phyloP scores from a whole-genome alignment of 2,888 invertebrate species.

The Sialis lutaria region DNA sequence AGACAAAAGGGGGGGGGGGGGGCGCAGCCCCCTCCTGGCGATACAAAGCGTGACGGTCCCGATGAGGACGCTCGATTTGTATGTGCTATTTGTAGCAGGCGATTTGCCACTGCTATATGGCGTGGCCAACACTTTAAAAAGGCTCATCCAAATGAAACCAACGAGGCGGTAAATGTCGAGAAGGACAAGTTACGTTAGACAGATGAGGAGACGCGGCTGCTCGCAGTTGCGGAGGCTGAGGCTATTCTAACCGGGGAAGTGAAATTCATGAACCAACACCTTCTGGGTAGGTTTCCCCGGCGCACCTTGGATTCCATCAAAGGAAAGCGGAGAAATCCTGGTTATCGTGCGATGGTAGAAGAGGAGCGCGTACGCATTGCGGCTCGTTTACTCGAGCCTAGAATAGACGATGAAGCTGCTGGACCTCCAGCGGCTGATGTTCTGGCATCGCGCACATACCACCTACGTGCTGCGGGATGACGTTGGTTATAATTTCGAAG shows the following conservation, averaged over 20 bases:
- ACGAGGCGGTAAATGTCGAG: neutral
- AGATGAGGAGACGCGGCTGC: neutral
- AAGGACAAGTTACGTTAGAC: neutral
- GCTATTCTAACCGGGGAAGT: neutral
- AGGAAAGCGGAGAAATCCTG: neutral
- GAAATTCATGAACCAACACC: neutral
- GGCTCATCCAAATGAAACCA: neutral
- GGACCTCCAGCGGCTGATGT: neutral
- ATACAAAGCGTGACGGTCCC: neutral
- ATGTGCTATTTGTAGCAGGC: neutral
- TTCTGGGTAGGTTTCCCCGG: neutral
- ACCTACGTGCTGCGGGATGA: neutral
- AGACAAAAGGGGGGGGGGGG: neutral
- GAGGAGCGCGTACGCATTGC: too few relatives aligned
- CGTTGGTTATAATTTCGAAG: too few relatives aligned
- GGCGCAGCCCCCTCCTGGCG: neutral
- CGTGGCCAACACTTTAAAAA: neutral
- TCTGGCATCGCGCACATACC: too few relatives aligned
- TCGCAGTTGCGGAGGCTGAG: too few relatives aligned
- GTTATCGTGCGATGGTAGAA: neutral
- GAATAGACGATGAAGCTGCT: neutral
- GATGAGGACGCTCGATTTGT: neutral
- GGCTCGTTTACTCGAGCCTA: too few relatives aligned
- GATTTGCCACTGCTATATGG: neutral
- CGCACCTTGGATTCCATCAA: neutral